These are phyloP conservation scores for Pemphigus obesinymphae DNA, from an alignment of 1,140 invertebrate species.

Conservation along the genomic window DNA sequence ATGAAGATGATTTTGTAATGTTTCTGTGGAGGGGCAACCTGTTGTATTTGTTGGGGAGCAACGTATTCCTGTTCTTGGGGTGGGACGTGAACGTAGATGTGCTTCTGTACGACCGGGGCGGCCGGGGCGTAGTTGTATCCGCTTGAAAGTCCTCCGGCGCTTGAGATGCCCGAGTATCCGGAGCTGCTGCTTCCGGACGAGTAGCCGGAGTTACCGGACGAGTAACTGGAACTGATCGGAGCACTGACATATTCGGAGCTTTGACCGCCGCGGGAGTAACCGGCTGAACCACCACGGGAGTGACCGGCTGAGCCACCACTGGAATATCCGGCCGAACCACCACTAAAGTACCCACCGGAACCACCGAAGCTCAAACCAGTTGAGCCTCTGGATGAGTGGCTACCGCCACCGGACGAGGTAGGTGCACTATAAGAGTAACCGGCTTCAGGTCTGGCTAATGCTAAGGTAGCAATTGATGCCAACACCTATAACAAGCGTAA, in stretches of 20 bases:
- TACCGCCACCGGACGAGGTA: constrained; percentile 52
- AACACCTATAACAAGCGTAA: constrained; percentile 55
- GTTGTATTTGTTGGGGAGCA: constrained; percentile 58
- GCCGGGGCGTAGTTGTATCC: constrained; percentile 50
- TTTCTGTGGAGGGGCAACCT: constrained; percentile 63
- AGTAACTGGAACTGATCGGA: constrained; percentile 48
- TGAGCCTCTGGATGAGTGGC: constrained; percentile 46
- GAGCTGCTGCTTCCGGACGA: constrained; percentile 49
- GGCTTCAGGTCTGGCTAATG: constrained; percentile 55
- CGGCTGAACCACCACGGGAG: constrained; percentile 47
- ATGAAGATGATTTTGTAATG: constrained; percentile 88
- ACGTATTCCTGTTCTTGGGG: constrained; percentile 64
- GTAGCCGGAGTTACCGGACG: constrained; percentile 48
- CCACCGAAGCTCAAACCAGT: constrained; percentile 48
- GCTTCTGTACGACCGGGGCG: constrained; percentile 62
- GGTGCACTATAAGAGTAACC: constrained; percentile 54
- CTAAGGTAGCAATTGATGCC: constrained; percentile 53
- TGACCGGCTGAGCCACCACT: constrained; percentile 45
- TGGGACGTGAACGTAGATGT: constrained; percentile 76
- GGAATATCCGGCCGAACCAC: constrained; percentile 48
- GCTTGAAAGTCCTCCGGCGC: too few relatives aligned
- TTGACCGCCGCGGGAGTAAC: constrained; percentile 47
- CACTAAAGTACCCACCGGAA: constrained; percentile 48
- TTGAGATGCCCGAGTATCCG: constrained; percentile 46
- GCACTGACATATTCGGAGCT: constrained; percentile 48